A percentile compares a stretch with the other conserved stretches of the same genome.
These are phyloP conservation scores for Megaceryle alcyon DNA, from an alignment of 2,797 vertebrate genomes.

Conservation along the genomic window DNA sequence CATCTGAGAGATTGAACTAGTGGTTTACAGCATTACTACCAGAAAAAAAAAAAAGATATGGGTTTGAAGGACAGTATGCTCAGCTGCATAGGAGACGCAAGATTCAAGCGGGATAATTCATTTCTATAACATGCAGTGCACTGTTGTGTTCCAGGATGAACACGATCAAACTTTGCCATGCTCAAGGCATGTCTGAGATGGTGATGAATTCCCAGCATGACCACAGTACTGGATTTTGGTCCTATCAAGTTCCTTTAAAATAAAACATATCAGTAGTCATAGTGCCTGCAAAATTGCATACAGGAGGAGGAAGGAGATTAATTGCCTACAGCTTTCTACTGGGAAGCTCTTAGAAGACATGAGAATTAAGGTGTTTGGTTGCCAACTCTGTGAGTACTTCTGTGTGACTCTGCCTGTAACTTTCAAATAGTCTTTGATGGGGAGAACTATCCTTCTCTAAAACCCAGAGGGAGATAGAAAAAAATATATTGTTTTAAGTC, in stretches of 20 bases:
- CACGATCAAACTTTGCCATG: neutral
- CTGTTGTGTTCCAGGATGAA: neutral
- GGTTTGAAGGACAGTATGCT: neutral
- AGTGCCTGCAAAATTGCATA: neutral
- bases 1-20: neutral
- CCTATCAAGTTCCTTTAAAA: neutral
- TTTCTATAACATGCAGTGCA: neutral
- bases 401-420: neutral
- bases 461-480: neutral
- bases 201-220: neutral
- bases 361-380: neutral
- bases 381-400: neutral
- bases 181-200: neutral
- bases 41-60: neutral
- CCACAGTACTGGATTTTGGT: neutral
- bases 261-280: neutral
- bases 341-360: neutral
- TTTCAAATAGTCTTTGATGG: neutral
- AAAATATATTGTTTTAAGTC: neutral
- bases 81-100: neutral
- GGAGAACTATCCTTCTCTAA: neutral
- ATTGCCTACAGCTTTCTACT: neutral
- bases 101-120: neutral
- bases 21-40: neutral
- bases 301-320: neutral